A percentile compares a stretch with the other conserved stretches of the same genome.
Evolutionary conservation across 2,888 invertebrate species (phyloP).

Genomic region (Anoplius nigerrimus): DNA sequence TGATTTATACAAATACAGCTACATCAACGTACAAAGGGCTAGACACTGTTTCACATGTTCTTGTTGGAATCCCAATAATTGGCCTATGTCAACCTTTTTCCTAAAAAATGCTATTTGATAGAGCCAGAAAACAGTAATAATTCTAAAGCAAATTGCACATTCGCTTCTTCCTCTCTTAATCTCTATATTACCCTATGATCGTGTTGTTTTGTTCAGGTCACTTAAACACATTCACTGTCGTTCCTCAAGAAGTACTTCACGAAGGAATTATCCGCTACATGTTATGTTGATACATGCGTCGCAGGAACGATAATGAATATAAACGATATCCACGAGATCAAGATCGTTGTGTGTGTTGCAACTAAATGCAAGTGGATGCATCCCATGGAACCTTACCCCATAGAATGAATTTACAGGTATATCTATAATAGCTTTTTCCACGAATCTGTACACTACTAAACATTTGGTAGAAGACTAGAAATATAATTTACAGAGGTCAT

Average conservation of each 20-base stretch:
- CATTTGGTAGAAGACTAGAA: slow-evolving; percentile 39
- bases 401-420: slow-evolving; percentile 73
- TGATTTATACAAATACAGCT: no score
- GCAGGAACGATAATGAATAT: slow-evolving; percentile 74
- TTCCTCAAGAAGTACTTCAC: slow-evolving; percentile 74
- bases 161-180: slow-evolving; percentile 56
- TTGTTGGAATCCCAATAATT: slow-evolving; percentile 14
- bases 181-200: slow-evolving; percentile 66
- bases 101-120: background rate
- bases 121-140: slow-evolving; percentile 19
- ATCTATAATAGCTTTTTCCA: slow-evolving; percentile 62
- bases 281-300: slow-evolving; percentile 63
- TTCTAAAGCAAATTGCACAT: slow-evolving; percentile 42
- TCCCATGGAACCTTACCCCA: slow-evolving; percentile 73
- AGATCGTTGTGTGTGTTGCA: slow-evolving; percentile 76
- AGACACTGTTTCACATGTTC: background rate
- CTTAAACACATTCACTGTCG: slow-evolving; percentile 75
- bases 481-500: slow-evolving; percentile 18
- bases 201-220: slow-evolving; percentile 76
- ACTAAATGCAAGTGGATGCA: slow-evolving; percentile 76
- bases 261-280: slow-evolving; percentile 67
- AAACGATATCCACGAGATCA: slow-evolving; percentile 76
- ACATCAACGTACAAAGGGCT: no score
- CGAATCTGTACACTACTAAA: slow-evolving; percentile 53
- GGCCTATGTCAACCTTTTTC: background rate